Conservation (phyloP, 2,888 invertebrate genomes). For the Zygaena filipendulae region DNA sequence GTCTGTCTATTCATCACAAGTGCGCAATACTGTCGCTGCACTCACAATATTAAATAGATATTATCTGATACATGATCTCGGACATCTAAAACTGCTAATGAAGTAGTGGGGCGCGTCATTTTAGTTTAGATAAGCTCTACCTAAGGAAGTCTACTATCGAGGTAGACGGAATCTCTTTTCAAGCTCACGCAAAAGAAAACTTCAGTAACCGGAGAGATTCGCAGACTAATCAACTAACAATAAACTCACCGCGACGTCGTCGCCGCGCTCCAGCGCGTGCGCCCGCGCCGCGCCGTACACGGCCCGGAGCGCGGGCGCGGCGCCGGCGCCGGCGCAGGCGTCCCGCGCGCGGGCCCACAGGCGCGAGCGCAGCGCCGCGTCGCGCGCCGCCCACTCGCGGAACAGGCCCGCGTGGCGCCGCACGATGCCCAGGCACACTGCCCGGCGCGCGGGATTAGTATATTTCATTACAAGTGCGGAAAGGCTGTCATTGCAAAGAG, state of each 20-base stretch:
- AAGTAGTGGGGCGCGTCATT: too few relatives aligned
- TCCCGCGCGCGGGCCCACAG: constrained; percentile 19
- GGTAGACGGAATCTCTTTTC: not conserved
- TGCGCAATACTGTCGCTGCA: too few relatives aligned
- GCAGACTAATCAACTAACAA: not conserved
- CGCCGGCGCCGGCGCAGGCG: constrained; percentile 8
- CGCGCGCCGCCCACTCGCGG: constrained; percentile 23
- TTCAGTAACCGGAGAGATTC: not conserved
- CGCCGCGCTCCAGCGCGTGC: constrained; percentile 6
- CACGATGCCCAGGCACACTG: constrained; percentile 26
- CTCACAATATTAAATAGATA: too few relatives aligned
- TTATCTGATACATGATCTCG: too few relatives aligned
- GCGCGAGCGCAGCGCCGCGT: constrained; percentile 15
- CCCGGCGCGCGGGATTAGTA: too few relatives aligned
- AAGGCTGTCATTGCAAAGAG: too few relatives aligned
- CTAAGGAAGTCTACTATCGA: constrained; percentile 13
- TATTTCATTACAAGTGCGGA: too few relatives aligned
- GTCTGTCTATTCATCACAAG: too few relatives aligned
- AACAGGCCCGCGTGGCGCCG: constrained; percentile 26
- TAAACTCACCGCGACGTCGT: constrained; percentile 11
- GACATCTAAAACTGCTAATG: too few relatives aligned
- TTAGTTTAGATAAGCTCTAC: too few relatives aligned
- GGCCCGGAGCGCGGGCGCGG: constrained; percentile 20
- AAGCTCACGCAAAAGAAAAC: too few relatives aligned
- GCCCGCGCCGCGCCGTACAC: constrained; percentile 21